phyloP scores from a whole-genome alignment of 2,888 invertebrate species.

The Gonocerus acuteangulatus region DNA sequence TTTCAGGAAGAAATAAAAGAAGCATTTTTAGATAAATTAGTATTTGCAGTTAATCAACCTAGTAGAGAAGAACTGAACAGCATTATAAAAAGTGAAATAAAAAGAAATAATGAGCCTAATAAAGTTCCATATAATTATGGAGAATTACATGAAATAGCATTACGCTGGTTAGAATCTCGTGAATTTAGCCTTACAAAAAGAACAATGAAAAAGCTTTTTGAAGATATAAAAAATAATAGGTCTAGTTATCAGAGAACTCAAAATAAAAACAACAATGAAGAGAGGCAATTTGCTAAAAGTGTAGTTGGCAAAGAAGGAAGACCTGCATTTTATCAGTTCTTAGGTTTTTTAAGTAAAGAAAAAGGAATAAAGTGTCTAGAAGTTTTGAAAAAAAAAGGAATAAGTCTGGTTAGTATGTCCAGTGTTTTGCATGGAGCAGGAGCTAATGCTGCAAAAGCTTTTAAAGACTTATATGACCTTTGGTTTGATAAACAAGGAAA shows the following conservation, averaged over 20 bases:
- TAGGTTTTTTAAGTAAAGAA: background rate
- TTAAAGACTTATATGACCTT: background rate
- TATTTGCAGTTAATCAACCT: slow-evolving; percentile 15
- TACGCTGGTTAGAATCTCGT: slow-evolving; percentile 4
- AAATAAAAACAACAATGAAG: background rate
- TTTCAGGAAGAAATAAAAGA: background rate
- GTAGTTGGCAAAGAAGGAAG: background rate
- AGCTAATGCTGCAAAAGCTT: background rate
- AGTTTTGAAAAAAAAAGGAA: slow-evolving; percentile 1
- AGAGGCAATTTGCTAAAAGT: slow-evolving; percentile 1
- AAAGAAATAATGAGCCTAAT: background rate
- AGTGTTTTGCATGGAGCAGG: slow-evolving; percentile 1
- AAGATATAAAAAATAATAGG: slow-evolving; percentile 1
- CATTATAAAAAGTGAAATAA: background rate
- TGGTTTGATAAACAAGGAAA: slow-evolving; percentile 4
- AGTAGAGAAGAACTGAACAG: slow-evolving; percentile 3
- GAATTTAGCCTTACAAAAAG: background rate
- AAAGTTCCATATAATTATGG: slow-evolving; percentile 2
- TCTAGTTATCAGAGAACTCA: slow-evolving; percentile 1
- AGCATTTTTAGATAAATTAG: slow-evolving; percentile 5
- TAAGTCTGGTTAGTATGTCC: background rate
- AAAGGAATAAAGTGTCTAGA: background rate
- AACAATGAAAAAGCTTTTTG: background rate
- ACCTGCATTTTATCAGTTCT: background rate
- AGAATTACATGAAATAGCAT: slow-evolving; percentile 5